phyloP scores from a whole-genome alignment of 2,888 invertebrate genomes.

The Papilio gigon region DNA sequence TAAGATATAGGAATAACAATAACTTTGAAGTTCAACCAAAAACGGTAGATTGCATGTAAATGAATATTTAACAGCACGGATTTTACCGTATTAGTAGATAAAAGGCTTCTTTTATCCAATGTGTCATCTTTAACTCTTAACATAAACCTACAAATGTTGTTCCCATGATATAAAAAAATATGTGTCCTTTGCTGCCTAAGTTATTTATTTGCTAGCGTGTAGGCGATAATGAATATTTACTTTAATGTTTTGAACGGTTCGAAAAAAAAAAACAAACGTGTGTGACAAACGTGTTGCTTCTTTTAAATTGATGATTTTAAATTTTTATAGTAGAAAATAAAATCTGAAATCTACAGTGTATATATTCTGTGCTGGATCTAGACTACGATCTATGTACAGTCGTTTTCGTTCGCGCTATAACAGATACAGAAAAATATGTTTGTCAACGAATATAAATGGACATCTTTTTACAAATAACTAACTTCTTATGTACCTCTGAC shows the following conservation, averaged over 20 bases:
- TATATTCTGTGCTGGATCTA: neutral
- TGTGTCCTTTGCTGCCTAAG: constrained; percentile 20
- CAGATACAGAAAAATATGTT: neutral
- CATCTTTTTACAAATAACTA: neutral
- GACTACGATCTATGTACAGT: neutral
- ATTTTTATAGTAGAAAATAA: neutral
- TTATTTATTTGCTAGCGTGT: constrained; percentile 33
- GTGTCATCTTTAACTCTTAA: neutral
- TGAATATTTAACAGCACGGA: too few relatives aligned
- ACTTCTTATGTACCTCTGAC: neutral
- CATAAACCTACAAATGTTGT: neutral
- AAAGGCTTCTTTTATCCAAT: neutral
- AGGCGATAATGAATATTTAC: constrained; percentile 33
- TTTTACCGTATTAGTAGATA: neutral
- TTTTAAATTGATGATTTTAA: neutral
- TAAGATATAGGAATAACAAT: neutral
- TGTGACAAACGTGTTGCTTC: constrained; percentile 12
- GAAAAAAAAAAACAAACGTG: constrained; percentile 14
- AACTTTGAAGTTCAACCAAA: too few relatives aligned
- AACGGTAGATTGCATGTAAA: too few relatives aligned
- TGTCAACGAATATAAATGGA: neutral
- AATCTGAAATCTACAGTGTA: neutral
- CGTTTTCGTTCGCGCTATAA: neutral
- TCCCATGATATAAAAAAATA: constrained; percentile 3
- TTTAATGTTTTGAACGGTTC: constrained; percentile 26